Evolutionary conservation across 2,888 invertebrate genomes (phyloP).

Genomic region (Tubulanus polymorphus): DNA sequence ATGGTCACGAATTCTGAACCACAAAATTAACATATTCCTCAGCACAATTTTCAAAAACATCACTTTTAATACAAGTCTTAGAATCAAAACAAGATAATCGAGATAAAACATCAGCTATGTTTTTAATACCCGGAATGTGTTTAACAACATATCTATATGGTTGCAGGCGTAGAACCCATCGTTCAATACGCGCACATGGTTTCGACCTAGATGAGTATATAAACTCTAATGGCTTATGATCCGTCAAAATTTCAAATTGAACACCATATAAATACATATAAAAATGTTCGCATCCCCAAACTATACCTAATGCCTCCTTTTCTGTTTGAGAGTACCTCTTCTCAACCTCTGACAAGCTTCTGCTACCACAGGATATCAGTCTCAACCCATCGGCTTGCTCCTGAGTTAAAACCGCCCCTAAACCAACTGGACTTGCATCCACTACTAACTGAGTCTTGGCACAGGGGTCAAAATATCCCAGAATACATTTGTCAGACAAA

Average conservation of each 20-base stretch:
- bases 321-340: slow-evolving; percentile 3
- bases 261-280: slow-evolving; percentile 11
- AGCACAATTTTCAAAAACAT: not conserved
- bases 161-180: slow-evolving; percentile 6
- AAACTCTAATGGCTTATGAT: slow-evolving; percentile 13
- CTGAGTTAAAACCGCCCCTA: slow-evolving; percentile 10
- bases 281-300: slow-evolving; percentile 15
- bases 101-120: slow-evolving; percentile 5
- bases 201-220: slow-evolving; percentile 7
- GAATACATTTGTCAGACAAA: slow-evolving; percentile 7
- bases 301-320: slow-evolving; percentile 12
- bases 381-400: slow-evolving; percentile 2
- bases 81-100: too few relatives aligned
- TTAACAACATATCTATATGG: slow-evolving; percentile 2
- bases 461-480: slow-evolving; percentile 7
- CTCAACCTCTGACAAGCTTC: not conserved
- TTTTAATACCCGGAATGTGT: slow-evolving; percentile 5
- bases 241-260: slow-evolving; percentile 10
- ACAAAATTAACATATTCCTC: slow-evolving; percentile 5
- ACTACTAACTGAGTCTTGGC: slow-evolving; percentile 6
- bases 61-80: not conserved
- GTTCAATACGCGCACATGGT: slow-evolving; percentile 3
- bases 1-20: slow-evolving; percentile 2
- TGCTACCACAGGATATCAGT: slow-evolving; percentile 2
- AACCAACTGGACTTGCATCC: slow-evolving; percentile 12